Conservation (phyloP, 2,113 vertebrate genomes). For the Taxidea taxus region DNA sequence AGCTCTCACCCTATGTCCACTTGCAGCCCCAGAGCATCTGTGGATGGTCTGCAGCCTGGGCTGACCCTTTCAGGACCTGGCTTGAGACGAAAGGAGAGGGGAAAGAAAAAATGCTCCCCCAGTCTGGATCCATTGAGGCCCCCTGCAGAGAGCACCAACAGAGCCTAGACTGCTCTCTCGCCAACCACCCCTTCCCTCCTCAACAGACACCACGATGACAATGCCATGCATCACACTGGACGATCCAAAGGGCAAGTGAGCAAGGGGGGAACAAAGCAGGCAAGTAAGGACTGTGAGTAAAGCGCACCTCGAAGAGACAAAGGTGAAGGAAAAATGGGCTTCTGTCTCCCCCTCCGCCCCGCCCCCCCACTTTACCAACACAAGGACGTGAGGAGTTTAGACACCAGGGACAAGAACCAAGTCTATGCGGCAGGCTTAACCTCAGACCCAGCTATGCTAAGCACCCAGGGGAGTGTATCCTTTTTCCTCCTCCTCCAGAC, state of each 20-base stretch:
- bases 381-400: background rate
- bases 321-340: background rate
- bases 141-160: background rate
- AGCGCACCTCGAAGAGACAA: background rate
- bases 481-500: constrained; percentile 2
- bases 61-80: background rate
- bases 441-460: background rate
- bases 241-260: background rate
- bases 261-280: background rate
- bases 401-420: background rate
- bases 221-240: background rate
- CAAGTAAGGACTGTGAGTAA: background rate
- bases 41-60: background rate
- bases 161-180: background rate
- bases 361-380: background rate
- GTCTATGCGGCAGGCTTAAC: background rate
- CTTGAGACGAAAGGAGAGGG: constrained; percentile 25
- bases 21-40: background rate
- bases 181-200: background rate
- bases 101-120: background rate
- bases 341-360: background rate
- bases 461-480: background rate
- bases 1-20: background rate
- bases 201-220: background rate
- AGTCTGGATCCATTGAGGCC: background rate